A percentile compares a stretch with the other conserved stretches of the same genome.
phyloP scores from a whole-genome alignment of 2,797 vertebrate species.

The Tenualosa ilisha region DNA sequence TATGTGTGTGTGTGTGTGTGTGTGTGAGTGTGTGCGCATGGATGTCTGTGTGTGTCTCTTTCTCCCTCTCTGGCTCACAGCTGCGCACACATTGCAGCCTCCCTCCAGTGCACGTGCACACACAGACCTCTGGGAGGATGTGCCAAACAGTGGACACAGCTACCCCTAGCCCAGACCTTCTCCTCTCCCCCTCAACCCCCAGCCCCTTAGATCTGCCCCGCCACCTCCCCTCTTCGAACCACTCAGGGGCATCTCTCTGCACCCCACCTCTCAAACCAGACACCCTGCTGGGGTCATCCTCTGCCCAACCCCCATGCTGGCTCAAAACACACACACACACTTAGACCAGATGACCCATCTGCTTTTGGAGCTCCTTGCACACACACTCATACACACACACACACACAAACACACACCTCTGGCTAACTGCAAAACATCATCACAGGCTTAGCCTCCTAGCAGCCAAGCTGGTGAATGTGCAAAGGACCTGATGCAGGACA shows the following conservation, averaged over 20 bases:
- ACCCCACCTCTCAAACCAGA: neutral
- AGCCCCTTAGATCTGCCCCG: neutral
- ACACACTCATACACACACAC: slow-evolving; percentile 34
- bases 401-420: slow-evolving; percentile 34
- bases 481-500: slow-evolving; percentile 48
- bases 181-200: neutral
- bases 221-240: neutral
- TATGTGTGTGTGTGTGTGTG: slow-evolving; percentile 1
- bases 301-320: neutral
- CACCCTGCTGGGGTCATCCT: neutral
- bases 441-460: slow-evolving; percentile 37
- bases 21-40: neutral
- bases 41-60: neutral
- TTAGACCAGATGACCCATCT: slow-evolving; percentile 10
- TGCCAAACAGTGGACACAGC: neutral
- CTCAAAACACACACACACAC: neutral
- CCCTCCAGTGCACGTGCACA: slow-evolving; percentile 47
- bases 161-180: neutral
- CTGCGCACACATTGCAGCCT: slow-evolving; percentile 43
- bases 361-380: neutral
- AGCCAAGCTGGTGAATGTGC: slow-evolving; percentile 23
- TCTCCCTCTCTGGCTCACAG: slow-evolving; percentile 48
- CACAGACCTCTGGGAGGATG: slow-evolving; percentile 22
- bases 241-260: neutral
- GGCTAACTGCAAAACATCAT: slow-evolving; percentile 59